These are phyloP conservation scores for Podilymbus podiceps DNA, from an alignment of 2,113 vertebrate genomes.

Conservation along the genomic window DNA sequence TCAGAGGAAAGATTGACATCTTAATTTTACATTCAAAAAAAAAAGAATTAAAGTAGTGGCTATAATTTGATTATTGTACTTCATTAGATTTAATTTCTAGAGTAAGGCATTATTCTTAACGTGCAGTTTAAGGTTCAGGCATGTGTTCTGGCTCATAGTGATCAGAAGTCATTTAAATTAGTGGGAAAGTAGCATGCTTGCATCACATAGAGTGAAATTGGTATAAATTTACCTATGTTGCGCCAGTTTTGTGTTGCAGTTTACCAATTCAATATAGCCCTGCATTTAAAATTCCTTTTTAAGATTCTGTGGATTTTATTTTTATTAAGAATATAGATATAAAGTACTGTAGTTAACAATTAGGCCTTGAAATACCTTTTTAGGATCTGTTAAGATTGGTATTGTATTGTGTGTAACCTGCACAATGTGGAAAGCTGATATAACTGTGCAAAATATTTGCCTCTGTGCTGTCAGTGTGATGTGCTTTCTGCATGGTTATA, in stretches of 20 bases:
- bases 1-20: slow-evolving; percentile 70
- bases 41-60: slow-evolving; percentile 69
- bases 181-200: slow-evolving; percentile 83
- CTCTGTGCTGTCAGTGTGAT: slow-evolving; percentile 88
- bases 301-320: slow-evolving; percentile 75
- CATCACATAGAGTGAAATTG: slow-evolving; percentile 79
- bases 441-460: slow-evolving; percentile 82
- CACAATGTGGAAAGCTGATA: slow-evolving; percentile 86
- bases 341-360: slow-evolving; percentile 80
- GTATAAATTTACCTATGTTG: slow-evolving; percentile 77
- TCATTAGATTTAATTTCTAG: slow-evolving; percentile 76
- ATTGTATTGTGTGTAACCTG: slow-evolving; percentile 84
- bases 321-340: slow-evolving; percentile 80
- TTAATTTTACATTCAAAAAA: slow-evolving; percentile 72
- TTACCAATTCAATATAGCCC: slow-evolving; percentile 78
- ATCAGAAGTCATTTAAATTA: slow-evolving; percentile 77
- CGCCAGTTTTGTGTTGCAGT: slow-evolving; percentile 75
- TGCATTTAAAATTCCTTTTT: slow-evolving; percentile 77
- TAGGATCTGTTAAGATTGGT: slow-evolving; percentile 82
- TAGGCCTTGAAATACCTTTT: slow-evolving; percentile 80
- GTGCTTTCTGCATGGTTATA: slow-evolving; percentile 87
- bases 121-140: slow-evolving; percentile 78
- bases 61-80: slow-evolving; percentile 77
- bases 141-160: slow-evolving; percentile 78
- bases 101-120: slow-evolving; percentile 73